phyloP scores from a whole-genome alignment of 1,140 invertebrate genomes.

The Paraescarpia echinospica region DNA sequence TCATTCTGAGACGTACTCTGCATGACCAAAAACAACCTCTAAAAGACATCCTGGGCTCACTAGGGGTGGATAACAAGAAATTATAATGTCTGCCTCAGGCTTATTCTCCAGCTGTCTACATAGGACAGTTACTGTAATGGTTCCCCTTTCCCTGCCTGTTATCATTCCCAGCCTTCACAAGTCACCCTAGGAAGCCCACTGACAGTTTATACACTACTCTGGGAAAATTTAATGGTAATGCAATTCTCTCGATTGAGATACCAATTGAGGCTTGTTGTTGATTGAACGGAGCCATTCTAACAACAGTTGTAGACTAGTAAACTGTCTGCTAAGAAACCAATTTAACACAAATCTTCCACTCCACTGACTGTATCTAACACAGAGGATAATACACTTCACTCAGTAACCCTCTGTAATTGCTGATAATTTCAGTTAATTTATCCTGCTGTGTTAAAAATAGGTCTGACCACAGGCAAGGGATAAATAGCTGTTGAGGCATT shows the following conservation, averaged over 20 bases:
- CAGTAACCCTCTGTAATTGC: background rate
- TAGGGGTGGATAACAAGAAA: too few species aligned
- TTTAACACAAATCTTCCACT: background rate
- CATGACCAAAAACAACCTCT: too few species aligned
- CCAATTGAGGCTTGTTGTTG: background rate
- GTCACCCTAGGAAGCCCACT: background rate
- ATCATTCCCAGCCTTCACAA: too few species aligned
- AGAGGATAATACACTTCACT: background rate
- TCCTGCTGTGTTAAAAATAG: slow-evolving; percentile 5
- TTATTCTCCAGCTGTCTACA: too few species aligned
- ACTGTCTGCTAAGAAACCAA: background rate
- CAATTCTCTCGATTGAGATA: background rate
- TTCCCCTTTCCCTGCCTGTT: background rate
- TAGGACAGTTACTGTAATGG: too few species aligned
- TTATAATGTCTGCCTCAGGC: too few species aligned
- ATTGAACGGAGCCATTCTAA: too few species aligned
- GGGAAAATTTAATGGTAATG: background rate
- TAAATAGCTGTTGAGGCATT: background rate
- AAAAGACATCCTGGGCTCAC: too few species aligned
- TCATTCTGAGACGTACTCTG: too few species aligned
- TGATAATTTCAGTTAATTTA: background rate
- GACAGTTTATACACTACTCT: background rate
- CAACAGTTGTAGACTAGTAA: background rate
- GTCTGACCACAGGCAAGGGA: background rate
- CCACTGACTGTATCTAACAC: background rate